Base-by-base conservation (phyloP, 2,113 vertebrate species). In the Solea senegalensis region DNA sequence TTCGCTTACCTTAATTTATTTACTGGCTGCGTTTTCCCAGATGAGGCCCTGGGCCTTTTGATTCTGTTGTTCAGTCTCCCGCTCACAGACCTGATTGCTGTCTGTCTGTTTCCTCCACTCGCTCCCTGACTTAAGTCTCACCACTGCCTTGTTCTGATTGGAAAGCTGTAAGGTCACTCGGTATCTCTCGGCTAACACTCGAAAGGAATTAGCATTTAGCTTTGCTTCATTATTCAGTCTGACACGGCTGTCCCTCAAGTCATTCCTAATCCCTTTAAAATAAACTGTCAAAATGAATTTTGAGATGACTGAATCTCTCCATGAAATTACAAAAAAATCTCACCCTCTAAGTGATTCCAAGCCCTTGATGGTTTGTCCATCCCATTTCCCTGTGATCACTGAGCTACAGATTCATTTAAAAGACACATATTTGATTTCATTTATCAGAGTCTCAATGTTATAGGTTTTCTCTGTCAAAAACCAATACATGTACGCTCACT, bases 1-100 rank as follows among this genome's bases (percentile, higher is more conserved):
- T 80, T 75, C 28, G n/a, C 45, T 72, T 81, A 43, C 80, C 83
- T 80, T 72, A 82, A 89, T 91, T 88, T 81, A 81, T 85, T 78
- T 79, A 69, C 56, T 2, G 0, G 50, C 53, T 64, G 66, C 48
- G 2, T 85, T 80, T 82, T 74, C 72, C 78, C 74, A 57, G 79
- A 76, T 7, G 41, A 73, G 77, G 86, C 86, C 80, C 76, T 10
- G 0, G 21, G 54, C 21, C 49, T 74, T 34, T 4, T 44, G 13
- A 69, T 71, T 71, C 62, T 48, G 58, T 51, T 62, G 77, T 72
- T 83, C 55, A 59, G 50, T 79, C 63, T 60, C 13, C 49, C 7
- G 3, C 68, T 63, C 65, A n/a, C 1, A 43, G 40, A 54, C 50
- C 63, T 34, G 2, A 54, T 64, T 73, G 67, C 75, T 44, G 41